These are phyloP conservation scores for Oedothorax gibbosus DNA, from an alignment of 1,140 invertebrate species.

Conservation along the genomic window DNA sequence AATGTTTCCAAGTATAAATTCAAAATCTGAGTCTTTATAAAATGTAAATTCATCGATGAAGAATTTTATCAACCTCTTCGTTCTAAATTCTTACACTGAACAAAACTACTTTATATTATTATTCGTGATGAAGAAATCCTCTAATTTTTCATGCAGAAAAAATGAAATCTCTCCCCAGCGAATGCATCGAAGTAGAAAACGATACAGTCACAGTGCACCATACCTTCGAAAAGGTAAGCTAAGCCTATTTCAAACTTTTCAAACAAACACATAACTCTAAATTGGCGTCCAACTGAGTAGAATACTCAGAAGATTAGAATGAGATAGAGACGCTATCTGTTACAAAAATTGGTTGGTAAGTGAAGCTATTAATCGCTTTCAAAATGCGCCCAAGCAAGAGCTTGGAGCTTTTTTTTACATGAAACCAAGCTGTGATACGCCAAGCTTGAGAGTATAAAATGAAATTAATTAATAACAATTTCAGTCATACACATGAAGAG, in stretches of 20 bases:
- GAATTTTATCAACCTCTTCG: too few relatives aligned
- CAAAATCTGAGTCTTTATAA: too few relatives aligned
- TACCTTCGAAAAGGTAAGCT: slow-evolving; percentile 47
- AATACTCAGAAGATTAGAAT: slow-evolving; percentile 2
- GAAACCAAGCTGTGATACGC: too few relatives aligned
- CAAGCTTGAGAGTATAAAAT: too few relatives aligned
- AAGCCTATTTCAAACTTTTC: slow-evolving; percentile 6
- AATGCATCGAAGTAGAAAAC: slow-evolving; percentile 50
- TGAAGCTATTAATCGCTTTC: not conserved
- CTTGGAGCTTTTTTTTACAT: too few relatives aligned
- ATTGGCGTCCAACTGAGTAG: slow-evolving; percentile 26
- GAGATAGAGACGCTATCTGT: not conserved
- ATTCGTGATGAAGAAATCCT: not conserved
- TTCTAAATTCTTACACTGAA: too few relatives aligned
- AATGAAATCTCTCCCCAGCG: slow-evolving; percentile 46
- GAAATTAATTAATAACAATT: too few relatives aligned
- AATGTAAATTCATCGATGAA: too few relatives aligned
- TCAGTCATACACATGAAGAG: too few relatives aligned
- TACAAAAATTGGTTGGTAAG: not conserved
- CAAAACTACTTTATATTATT: too few relatives aligned
- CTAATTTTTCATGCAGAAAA: slow-evolving; percentile 46
- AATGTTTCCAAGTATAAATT: too few relatives aligned
- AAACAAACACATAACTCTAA: not conserved
- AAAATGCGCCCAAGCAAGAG: too few relatives aligned
- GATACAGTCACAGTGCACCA: slow-evolving; percentile 48